Evolutionary conservation across 2,113 vertebrate genomes (phyloP), one percentile per base, ranked within the genome.

Genomic region (Gorsachius goisagi): DNA sequence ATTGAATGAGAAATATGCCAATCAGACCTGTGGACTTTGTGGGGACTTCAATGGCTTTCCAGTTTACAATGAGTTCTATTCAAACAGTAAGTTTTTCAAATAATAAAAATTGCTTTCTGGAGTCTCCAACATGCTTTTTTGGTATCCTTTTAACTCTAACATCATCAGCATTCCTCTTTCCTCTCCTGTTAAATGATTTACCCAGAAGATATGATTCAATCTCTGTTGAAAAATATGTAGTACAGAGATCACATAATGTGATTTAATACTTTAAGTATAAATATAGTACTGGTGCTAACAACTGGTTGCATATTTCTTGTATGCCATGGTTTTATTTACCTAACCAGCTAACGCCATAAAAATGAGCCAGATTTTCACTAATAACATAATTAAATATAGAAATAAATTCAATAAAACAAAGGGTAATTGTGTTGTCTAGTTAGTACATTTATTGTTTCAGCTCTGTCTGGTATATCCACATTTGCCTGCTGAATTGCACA

Each of bases 11-110:
- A 98, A 99, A 92, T 99, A 98, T 78, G 76, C 78, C 37, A 99
- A 98, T 93, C 98, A 97, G 53, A 99, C 98, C 44, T 99, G 99
- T 98, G 99, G 99, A 88, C 98, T 99, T 75, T 99, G 99, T 97
- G 99, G 99, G 66, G 99, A 99, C 95, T 99, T 98, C 93, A 99
- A 99, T 15, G 98, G 99, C 33, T 60, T 98, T 94, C 77, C 98
- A 69, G 33, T 97, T 60, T 95, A 98, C 91, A 97, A 98, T 85
- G 99, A 99, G 85, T 98, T 99, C 44, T 77, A 98, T 94, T 77
- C 97, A 49, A 93, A 98, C 37, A 97, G 99, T 99, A 91, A 95
- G 96, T 93, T n/a, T 82, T 78, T 66, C 19, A 79, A 90, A 67
- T 26, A 12, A 47, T 18, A 56, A 74, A 41, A 41, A 15, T 9